Evolutionary conservation across 2,797 vertebrate species (phyloP).

Genomic region (Steatocranus sp.): DNA sequence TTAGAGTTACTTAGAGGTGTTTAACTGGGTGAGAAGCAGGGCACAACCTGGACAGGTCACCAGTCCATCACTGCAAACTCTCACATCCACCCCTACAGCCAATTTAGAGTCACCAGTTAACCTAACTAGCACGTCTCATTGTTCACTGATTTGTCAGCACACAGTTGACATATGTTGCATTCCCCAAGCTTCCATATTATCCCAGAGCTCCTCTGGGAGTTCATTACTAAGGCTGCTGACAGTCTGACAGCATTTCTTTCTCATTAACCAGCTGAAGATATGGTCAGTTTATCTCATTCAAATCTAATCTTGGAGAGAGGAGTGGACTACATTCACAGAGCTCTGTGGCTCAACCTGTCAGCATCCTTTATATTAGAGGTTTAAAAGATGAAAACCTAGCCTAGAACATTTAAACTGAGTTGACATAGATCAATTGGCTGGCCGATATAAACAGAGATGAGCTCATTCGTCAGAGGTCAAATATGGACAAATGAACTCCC

Average conservation of each 20-base stretch:
- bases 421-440: not conserved
- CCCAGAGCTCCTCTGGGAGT: not conserved
- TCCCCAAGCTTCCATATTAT: not conserved
- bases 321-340: not conserved
- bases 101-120: not conserved
- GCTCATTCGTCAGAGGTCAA: slow-evolving; percentile 37
- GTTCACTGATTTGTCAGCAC: not conserved
- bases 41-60: not conserved
- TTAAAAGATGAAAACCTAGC: not conserved
- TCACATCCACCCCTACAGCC: not conserved
- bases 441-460: not conserved
- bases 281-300: not conserved
- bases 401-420: not conserved
- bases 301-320: not conserved
- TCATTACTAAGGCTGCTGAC: slow-evolving; percentile 23
- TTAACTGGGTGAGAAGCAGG: not conserved
- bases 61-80: not conserved
- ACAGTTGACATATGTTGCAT: not conserved
- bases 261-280: slow-evolving; percentile 28
- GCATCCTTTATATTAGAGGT: not conserved
- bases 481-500: slow-evolving; percentile 25
- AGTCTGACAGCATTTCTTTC: slow-evolving; percentile 9
- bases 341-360: not conserved
- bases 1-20: not conserved
- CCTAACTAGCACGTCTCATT: not conserved